These are phyloP conservation scores for Diachasma alloeum DNA, from an alignment of 1,140 invertebrate species.

Conservation along the genomic window DNA sequence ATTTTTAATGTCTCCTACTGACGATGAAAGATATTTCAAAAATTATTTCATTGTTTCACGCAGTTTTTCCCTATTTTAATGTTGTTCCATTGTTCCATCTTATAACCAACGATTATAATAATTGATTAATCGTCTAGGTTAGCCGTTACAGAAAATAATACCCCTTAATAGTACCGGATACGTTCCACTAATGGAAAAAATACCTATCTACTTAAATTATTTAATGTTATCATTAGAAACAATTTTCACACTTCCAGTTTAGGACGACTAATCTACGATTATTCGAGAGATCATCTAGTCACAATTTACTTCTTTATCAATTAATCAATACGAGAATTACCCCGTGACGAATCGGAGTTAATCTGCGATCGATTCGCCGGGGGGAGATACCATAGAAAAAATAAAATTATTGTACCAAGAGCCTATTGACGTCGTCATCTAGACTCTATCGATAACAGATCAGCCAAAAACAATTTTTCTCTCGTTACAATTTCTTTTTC, in stretches of 20 bases:
- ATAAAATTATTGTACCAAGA: conserved; percentile 50
- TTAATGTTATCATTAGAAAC: neutral
- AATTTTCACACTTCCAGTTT: neutral
- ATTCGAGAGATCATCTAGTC: neutral
- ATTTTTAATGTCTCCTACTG: no score
- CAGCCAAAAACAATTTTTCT: conserved; percentile 40
- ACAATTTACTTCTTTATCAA: conserved; percentile 1
- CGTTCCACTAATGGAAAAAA: no score
- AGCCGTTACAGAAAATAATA: no score
- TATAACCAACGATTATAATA: no score
- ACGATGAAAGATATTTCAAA: no score
- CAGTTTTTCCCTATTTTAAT: no score
- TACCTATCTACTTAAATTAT: neutral
- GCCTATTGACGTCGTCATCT: neutral
- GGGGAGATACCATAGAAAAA: conserved; percentile 42
- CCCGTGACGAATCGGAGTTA: conserved; percentile 6
- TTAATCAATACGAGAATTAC: conserved; percentile 26
- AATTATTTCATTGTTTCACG: no score
- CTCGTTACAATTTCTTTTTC: conserved; percentile 1
- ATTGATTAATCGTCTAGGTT: no score
- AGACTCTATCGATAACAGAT: conserved; percentile 44
- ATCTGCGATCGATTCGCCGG: neutral
- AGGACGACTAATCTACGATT: neutral
- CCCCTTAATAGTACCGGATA: no score
- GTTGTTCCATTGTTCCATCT: no score